Conservation (phyloP, 2,888 invertebrate species). For the Pemphredon lugubris region DNA sequence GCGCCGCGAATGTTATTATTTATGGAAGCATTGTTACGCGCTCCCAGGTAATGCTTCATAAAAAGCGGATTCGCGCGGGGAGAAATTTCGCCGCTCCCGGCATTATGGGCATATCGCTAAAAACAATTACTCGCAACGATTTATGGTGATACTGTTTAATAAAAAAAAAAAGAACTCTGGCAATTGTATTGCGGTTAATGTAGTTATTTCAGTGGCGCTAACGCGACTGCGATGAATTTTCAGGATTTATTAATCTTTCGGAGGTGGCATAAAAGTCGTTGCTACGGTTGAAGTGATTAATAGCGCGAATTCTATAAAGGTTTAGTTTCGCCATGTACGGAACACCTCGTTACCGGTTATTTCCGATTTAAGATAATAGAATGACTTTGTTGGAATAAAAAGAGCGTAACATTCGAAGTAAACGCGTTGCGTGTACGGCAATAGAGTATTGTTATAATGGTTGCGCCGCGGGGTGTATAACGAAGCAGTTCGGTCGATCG, state of each 20-base stretch:
- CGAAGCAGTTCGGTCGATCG: not conserved
- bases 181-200: constrained; percentile 43
- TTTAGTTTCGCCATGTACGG: not conserved
- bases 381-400: too few species aligned
- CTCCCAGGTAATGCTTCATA: constrained; percentile 45
- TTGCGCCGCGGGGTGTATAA: not conserved
- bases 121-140: constrained; percentile 46
- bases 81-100: constrained; percentile 15
- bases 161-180: constrained; percentile 41
- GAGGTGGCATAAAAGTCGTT: not conserved
- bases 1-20: constrained; percentile 40
- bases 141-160: constrained; percentile 46
- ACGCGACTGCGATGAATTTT: constrained; percentile 15
- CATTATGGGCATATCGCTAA: constrained; percentile 38
- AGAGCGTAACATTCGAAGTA: too few species aligned
- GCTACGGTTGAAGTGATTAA: not conserved
- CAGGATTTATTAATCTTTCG: constrained; percentile 24
- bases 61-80: constrained; percentile 32
- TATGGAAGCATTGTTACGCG: constrained; percentile 51
- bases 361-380: not conserved
- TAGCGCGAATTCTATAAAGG: not conserved
- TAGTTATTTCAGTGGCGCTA: constrained; percentile 26
- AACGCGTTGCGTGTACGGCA: not conserved
- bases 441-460: not conserved
- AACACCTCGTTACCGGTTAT: not conserved